Base-by-base conservation (phyloP, 2,113 vertebrate species). In the Arizona elegans region DNA sequence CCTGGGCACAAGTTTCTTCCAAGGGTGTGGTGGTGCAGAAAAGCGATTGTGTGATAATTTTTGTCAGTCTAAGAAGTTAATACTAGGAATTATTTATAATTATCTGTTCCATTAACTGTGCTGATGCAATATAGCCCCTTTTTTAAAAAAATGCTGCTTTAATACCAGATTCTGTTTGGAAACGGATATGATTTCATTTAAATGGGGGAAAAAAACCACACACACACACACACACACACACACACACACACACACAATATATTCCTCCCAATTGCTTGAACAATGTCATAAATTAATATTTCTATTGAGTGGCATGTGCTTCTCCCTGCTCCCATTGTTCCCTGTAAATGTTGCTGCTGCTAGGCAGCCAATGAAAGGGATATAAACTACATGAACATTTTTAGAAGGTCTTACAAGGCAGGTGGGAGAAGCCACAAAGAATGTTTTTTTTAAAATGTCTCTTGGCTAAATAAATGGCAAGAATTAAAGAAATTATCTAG, bases 401-500 rank as follows among this genome's bases (percentile, higher is more conserved):
- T n/a, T 87, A 29, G 29, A 92, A 92, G 17, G 55, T 52, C 26
- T 54, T n/a, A 8, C 55, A 62, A 62, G 33, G 59, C 75, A 81
- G 75, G 50, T 12, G 50, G 29, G 43, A 15, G 21, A 26, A 13
- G 54, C 91, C 33, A 59, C n/a, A 19, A 85, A 87, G 5, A 87
- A 65, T 53, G 11, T 33, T n/a, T 17, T 38, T 9, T 87, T 52
- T 87, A 19, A 24, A 5, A 86, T 55, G n/a, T 19, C 24, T 12
- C 50, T 33, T 55, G 38, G 86, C 52, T 55, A 8, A 54, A 70
- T 88, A 43, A 26, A 52, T 19, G 0, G 33, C 91, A 87, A 8
- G 47, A 50, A 89, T 33, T 54, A 21, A 38, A 33, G 2, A 24
- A 87, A 91, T 95, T 95, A 29, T 88, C 91, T 94, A 89, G 6